Percentiles rank a stretch among this genome's conserved stretches.
Evolutionary conservation across 2,113 vertebrate genomes (phyloP).

Genomic region (Coreoperca whiteheadi): DNA sequence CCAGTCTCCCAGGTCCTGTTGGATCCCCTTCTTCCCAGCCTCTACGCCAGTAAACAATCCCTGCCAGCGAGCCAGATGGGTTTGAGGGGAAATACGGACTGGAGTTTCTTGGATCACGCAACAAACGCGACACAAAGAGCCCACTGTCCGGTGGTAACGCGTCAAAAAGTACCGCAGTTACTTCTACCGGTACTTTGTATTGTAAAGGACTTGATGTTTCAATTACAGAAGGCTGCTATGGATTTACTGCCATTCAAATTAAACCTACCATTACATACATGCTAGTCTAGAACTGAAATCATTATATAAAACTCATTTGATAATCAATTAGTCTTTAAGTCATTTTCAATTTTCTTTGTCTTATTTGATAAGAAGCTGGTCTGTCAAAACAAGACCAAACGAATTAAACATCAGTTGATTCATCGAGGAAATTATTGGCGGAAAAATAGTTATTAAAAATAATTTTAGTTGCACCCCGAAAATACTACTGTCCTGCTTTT

Average conservation of each 20-base stretch:
- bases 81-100: slow-evolving; percentile 87
- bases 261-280: not conserved
- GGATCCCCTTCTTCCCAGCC: slow-evolving; percentile 78
- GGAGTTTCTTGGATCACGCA: slow-evolving; percentile 82
- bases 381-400: not conserved
- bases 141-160: slow-evolving; percentile 34
- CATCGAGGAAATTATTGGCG: not conserved
- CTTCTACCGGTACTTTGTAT: not conserved
- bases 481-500: not conserved
- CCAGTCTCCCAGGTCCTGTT: slow-evolving; percentile 72
- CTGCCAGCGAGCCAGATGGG: slow-evolving; percentile 87
- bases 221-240: not conserved
- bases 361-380: not conserved
- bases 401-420: not conserved
- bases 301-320: not conserved
- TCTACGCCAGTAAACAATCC: slow-evolving; percentile 89
- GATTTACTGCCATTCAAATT: not conserved
- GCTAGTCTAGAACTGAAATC: no score
- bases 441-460: not conserved
- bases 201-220: not conserved
- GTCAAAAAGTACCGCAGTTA: slow-evolving; percentile 23
- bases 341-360: not conserved
- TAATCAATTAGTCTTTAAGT: not conserved
- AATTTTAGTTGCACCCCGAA: not conserved
- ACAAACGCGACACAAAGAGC: no score